Conservation (phyloP, 2,113 vertebrate species). For the Sander lucioperca region DNA sequence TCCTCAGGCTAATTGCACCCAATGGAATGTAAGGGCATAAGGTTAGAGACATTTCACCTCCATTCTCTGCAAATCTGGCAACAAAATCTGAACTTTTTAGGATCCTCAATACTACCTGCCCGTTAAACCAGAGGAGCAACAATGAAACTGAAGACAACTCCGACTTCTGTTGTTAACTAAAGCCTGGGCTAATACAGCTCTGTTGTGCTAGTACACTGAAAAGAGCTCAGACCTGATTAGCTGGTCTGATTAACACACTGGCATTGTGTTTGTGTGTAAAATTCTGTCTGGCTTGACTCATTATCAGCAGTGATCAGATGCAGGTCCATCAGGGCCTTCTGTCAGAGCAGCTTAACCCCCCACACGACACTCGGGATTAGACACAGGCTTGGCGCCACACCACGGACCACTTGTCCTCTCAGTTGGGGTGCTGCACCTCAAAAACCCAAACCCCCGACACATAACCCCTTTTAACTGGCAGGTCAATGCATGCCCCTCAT, state of each 20-base stretch:
- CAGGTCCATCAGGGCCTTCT: conserved; percentile 71
- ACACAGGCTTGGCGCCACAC: conserved; percentile 65
- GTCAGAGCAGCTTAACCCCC: conserved; percentile 68
- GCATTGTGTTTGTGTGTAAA: conserved; percentile 61
- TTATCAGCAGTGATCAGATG: conserved; percentile 74
- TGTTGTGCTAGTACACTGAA: conserved; percentile 28
- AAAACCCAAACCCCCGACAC: conserved; percentile 13
- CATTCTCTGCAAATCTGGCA: conserved; percentile 37
- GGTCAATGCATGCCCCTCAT: conserved; percentile 52
- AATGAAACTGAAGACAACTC: conserved; percentile 18
- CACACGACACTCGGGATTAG: conserved; percentile 67
- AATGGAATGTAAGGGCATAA: conserved; percentile 44
- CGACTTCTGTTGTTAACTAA: conserved; percentile 23
- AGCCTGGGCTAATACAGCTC: conserved; percentile 39
- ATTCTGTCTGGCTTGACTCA: conserved; percentile 75
- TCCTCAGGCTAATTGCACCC: conserved; percentile 33
- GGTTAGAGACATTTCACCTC: conserved; percentile 50
- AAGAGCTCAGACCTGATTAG: conserved; percentile 82
- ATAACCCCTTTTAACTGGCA: conserved; percentile 32
- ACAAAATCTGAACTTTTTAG: conserved; percentile 22
- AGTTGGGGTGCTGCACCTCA: conserved; percentile 44
- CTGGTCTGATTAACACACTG: conserved; percentile 70
- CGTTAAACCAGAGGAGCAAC: conserved; percentile 18
- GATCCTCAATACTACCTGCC: conserved; percentile 25
- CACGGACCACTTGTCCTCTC: conserved; percentile 63